Evolutionary conservation across 2,888 invertebrate genomes (phyloP).

Genomic region (Flexamia atlantica): DNA sequence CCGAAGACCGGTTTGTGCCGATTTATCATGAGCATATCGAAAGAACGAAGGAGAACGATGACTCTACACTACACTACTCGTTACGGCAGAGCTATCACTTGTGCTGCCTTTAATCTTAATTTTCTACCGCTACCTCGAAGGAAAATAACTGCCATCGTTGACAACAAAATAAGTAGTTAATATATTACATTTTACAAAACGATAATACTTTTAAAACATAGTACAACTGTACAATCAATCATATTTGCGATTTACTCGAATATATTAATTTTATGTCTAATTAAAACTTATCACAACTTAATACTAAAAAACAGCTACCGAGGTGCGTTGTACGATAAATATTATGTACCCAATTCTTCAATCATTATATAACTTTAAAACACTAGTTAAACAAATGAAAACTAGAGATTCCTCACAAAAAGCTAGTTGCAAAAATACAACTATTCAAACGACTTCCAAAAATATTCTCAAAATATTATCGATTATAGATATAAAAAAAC

Average conservation of each 20-base stretch:
- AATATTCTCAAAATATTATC: too few species aligned
- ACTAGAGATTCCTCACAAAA: too few species aligned
- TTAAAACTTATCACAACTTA: slow-evolving; percentile 24
- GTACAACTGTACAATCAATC: background rate
- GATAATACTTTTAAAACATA: slow-evolving; percentile 18
- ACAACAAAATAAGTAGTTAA: background rate
- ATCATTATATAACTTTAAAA: too few species aligned
- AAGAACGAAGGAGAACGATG: slow-evolving; percentile 23
- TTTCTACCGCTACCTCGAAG: background rate
- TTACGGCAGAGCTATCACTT: slow-evolving; percentile 35
- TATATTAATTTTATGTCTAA: slow-evolving; percentile 13
- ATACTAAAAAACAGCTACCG: background rate
- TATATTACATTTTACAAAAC: slow-evolving; percentile 14
- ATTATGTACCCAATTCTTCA: too few species aligned
- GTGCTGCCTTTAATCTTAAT: background rate
- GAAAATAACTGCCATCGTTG: background rate
- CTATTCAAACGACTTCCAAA: too few species aligned
- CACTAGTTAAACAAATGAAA: too few species aligned
- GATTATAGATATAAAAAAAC: too few species aligned
- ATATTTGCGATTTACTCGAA: background rate
- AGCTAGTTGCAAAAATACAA: too few species aligned
- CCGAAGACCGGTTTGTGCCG: slow-evolving; percentile 33
- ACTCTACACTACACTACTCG: slow-evolving; percentile 10
- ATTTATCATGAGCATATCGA: slow-evolving; percentile 32
- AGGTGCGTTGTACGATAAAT: background rate